Percentiles rank a stretch among this genome's conserved stretches.
phyloP scores from a whole-genome alignment of 2,113 vertebrate species.

The Gallinago paraguaiae region DNA sequence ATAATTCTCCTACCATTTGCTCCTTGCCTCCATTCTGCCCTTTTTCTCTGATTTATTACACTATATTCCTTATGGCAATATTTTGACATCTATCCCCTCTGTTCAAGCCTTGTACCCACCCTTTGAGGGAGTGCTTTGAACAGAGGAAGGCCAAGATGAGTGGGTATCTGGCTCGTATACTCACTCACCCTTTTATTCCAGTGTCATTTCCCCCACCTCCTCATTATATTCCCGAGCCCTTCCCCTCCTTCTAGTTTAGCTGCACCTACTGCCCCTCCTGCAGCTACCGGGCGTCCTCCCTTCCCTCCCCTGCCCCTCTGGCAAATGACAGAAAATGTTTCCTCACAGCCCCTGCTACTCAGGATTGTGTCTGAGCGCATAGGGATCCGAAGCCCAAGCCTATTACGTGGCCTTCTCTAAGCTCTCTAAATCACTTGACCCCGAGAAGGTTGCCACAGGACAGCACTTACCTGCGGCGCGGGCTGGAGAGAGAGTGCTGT shows the following conservation, averaged over 20 bases:
- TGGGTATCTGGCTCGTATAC: conserved; percentile 40
- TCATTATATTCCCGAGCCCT: conserved; percentile 50
- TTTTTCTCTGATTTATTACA: conserved; percentile 60
- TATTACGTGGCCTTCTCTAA: background rate
- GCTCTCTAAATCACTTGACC: conserved; percentile 8
- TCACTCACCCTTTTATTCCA: conserved; percentile 59
- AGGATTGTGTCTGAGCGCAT: background rate
- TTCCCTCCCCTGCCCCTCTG: conserved; percentile 11
- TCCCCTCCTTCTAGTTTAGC: conserved; percentile 60
- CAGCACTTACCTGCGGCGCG: background rate
- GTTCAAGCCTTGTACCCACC: conserved; percentile 25
- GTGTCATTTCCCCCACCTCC: conserved; percentile 64
- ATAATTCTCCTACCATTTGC: conserved; percentile 29
- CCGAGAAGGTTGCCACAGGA: background rate
- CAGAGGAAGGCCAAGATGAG: conserved; percentile 35
- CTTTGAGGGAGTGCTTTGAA: conserved; percentile 61
- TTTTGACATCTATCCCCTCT: conserved; percentile 57
- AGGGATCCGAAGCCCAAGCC: background rate
- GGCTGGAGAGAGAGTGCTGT: background rate
- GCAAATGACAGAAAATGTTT: conserved; percentile 10
- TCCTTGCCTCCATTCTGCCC: conserved; percentile 50
- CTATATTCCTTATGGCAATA: conserved; percentile 56
- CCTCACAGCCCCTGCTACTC: background rate
- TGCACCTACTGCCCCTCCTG: conserved; percentile 2
- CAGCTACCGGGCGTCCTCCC: background rate